Evolutionary conservation across 2,113 vertebrate genomes (phyloP), one percentile per base, ranked within the genome.

Genomic region (Heterocephalus glaber): DNA sequence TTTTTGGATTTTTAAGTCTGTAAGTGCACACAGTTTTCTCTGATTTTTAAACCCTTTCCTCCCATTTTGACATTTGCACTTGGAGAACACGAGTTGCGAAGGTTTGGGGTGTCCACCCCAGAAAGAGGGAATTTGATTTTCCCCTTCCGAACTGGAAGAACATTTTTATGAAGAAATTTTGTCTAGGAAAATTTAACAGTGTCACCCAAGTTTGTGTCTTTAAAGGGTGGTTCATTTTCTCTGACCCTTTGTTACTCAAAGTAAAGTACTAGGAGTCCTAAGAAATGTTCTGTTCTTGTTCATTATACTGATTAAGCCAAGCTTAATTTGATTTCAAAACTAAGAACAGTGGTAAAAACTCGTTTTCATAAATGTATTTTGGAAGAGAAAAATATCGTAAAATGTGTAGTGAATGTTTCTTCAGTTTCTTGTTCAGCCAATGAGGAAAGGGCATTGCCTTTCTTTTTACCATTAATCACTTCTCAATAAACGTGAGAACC

Each of bases 381-480:
- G 98, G 98, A 98, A 98, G 98, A 98, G 97, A 98, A 98, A 96
- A 96, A 98, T 98, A 97, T 94, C 98, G 98, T 99, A 98, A 98
- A 98, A 98, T 95, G 97, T 99, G 99, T 99, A 98, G 98, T 98
- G 98, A 98, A 98, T 98, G 98, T 98, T 98, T 98, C 98, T 98
- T 98, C 98, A 98, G 98, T 98, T 98, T 99, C 98, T 99, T 99
- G 99, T 99, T 99, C 99, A 99, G 98, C 99, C 99, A 98, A 98
- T 98, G 99, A 99, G 98, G 98, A 98, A 99, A 99, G 99, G 99
- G 99, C 98, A 84, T 98, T 99, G 99, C 98, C 98, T 99, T 98
- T 99, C 98, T 99, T 99, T 99, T 99, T 99, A 99, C 99, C 99
- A 99, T 99, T 99, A 99, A 99, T 99, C 99, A 99, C 98, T 99